Percentiles rank a stretch among this genome's conserved stretches.
These are phyloP conservation scores for Aphodius sticticus DNA, from an alignment of 2,888 invertebrate genomes.

Conservation along the genomic window DNA sequence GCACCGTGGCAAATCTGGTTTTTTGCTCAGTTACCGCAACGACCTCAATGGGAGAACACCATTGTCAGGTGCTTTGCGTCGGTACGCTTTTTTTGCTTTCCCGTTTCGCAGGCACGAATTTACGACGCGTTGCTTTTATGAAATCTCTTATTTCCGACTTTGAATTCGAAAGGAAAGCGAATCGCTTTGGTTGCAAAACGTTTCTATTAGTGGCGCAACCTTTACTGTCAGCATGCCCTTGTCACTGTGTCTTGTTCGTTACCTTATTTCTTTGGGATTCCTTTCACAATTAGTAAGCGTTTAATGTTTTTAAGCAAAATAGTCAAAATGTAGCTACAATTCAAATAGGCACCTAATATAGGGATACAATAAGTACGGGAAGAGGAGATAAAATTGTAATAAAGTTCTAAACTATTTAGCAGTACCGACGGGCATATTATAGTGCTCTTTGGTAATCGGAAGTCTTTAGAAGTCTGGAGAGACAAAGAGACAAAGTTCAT, in stretches of 20 bases:
- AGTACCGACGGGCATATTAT: no score
- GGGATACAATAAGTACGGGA: no score
- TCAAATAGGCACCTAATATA: no score
- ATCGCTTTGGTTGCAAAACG: background rate
- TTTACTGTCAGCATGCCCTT: background rate
- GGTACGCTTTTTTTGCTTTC: constrained; percentile 12
- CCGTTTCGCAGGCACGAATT: constrained; percentile 21
- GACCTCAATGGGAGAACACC: constrained; percentile 31
- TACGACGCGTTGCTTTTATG: background rate
- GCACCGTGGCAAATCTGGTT: constrained; percentile 39
- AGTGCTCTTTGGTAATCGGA: no score
- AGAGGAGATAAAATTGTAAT: no score
- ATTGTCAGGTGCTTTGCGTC: constrained; percentile 33
- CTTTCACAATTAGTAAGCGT: background rate
- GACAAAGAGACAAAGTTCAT: no score
- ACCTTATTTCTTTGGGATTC: background rate
- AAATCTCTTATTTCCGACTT: background rate
- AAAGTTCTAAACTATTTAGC: no score
- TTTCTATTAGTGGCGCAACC: background rate
- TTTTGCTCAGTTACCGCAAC: constrained; percentile 38
- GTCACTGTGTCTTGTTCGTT: background rate
- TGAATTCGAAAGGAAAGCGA: background rate
- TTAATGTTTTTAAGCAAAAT: background rate
- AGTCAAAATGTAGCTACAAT: no score
- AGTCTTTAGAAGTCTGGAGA: no score